Conservation (phyloP, 2,797 vertebrate genomes). For the Pelodytes ibericus region DNA sequence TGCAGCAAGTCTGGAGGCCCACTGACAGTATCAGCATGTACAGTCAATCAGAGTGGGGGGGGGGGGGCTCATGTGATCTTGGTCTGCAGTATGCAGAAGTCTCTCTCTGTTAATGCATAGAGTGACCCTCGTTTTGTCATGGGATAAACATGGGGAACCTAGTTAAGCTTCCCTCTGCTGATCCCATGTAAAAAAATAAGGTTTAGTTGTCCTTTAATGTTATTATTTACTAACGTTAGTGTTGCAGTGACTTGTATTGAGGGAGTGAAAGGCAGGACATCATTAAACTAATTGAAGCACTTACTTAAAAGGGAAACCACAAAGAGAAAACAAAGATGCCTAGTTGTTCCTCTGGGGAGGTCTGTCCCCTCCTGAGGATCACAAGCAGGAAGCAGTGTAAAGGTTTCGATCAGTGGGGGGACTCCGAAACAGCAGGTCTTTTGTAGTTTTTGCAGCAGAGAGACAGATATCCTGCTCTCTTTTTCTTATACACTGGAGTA, state of each 20-base stretch:
- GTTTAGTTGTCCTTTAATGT: not conserved
- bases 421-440: slow-evolving; percentile 1
- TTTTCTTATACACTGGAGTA: not conserved
- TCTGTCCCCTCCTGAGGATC: not conserved
- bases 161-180: no score
- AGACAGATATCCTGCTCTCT: slow-evolving; percentile 23
- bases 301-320: slow-evolving; percentile 9
- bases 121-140: no score
- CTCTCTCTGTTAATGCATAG: no score
- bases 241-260: not conserved
- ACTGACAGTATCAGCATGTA: no score
- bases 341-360: not conserved
- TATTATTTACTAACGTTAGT: not conserved
- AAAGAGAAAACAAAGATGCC: not conserved
- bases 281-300: slow-evolving; percentile 5
- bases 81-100: no score
- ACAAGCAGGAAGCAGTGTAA: slow-evolving; percentile 2
- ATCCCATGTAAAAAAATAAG: no score
- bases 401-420: slow-evolving; percentile 33
- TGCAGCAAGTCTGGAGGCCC: no score
- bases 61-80: no score
- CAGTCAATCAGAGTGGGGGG: no score
- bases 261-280: not conserved
- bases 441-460: slow-evolving; percentile 9
- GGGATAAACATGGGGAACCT: no score